These are phyloP conservation scores for Microtus richardsoni DNA, from an alignment of 2,113 vertebrate genomes.

Conservation along the genomic window DNA sequence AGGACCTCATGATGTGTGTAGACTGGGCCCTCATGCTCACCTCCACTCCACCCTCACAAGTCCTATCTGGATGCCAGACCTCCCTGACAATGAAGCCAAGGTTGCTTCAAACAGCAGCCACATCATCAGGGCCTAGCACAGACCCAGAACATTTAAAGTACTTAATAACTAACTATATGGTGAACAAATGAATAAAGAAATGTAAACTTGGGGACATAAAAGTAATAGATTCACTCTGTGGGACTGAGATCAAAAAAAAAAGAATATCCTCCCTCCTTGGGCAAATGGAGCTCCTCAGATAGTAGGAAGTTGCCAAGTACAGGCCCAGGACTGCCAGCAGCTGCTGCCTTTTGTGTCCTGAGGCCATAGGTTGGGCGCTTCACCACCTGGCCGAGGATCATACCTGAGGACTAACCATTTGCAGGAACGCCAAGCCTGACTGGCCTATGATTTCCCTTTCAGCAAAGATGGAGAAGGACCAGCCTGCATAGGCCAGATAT, in stretches of 20 bases:
- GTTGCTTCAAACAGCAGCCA: background rate
- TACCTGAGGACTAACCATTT: background rate
- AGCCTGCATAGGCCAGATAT: background rate
- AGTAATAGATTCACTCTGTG: slow-evolving; percentile 30
- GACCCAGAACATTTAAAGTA: background rate
- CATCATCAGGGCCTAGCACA: background rate
- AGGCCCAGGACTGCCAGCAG: background rate
- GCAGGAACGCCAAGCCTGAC: slow-evolving; percentile 3
- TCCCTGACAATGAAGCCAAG: background rate
- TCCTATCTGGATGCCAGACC: background rate
- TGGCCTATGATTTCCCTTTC: background rate
- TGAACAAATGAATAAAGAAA: slow-evolving; percentile 26
- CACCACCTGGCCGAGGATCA: background rate
- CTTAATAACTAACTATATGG: background rate
- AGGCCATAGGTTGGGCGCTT: background rate
- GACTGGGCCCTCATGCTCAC: background rate
- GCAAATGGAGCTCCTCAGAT: slow-evolving; percentile 46
- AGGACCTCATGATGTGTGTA: background rate
- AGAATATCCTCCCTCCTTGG: slow-evolving; percentile 54
- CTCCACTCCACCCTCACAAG: background rate
- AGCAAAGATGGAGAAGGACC: background rate
- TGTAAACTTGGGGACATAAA: slow-evolving; percentile 52
- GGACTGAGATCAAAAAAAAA: slow-evolving; percentile 53
- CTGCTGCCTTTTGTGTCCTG: background rate
- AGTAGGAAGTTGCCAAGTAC: background rate